phyloP scores from a whole-genome alignment of 1,140 invertebrate genomes.

The Lithobius niger region DNA sequence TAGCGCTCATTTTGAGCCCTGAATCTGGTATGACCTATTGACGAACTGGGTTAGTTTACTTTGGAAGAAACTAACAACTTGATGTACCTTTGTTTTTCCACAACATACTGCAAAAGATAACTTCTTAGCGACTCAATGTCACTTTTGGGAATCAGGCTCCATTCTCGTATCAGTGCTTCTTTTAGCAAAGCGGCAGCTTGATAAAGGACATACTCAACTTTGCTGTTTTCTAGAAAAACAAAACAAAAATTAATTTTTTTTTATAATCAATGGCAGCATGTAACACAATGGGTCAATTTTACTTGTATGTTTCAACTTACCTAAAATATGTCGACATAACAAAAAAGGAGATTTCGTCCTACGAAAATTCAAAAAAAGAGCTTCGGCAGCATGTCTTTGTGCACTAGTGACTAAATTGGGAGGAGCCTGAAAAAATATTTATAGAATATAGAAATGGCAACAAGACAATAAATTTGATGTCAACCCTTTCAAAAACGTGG shows the following conservation, averaged over 20 bases:
- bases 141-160: constrained; percentile 47
- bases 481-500: too few species aligned
- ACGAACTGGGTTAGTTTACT: not conserved
- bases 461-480: too few species aligned
- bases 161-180: constrained; percentile 65
- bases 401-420: constrained; percentile 60
- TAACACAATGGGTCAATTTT: not conserved
- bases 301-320: too few species aligned
- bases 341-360: constrained; percentile 68
- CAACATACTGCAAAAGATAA: constrained; percentile 63
- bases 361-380: constrained; percentile 61
- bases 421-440: constrained; percentile 69
- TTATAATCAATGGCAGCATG: constrained; percentile 43
- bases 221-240: constrained; percentile 49
- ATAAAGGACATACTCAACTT: constrained; percentile 70
- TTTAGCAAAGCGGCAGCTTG: constrained; percentile 73
- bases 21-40: constrained; percentile 27
- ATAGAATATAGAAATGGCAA: too few species aligned
- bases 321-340: too few species aligned
- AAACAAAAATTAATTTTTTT: constrained; percentile 12
- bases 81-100: constrained; percentile 41
- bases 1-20: not conserved
- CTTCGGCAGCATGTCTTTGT: constrained; percentile 62
- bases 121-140: constrained; percentile 57
- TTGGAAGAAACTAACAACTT: not conserved